Conservation (phyloP, 2,888 invertebrate species). For the Plagodis pulveraria region DNA sequence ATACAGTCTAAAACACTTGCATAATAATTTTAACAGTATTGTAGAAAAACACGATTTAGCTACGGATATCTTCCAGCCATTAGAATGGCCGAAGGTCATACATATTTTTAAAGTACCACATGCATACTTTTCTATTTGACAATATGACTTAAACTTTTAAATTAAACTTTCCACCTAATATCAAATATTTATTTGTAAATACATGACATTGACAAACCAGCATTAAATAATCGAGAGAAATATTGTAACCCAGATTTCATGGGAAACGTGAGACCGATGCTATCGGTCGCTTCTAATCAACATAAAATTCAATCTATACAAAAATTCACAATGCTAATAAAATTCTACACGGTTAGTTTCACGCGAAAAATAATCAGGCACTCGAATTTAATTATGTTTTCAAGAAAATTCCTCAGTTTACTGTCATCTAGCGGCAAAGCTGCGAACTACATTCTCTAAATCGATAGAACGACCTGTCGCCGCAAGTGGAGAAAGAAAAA, state of each 20-base stretch:
- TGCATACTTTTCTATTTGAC: too few species aligned
- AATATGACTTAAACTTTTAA: too few species aligned
- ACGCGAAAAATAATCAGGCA: constrained; percentile 40
- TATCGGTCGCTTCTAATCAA: constrained; percentile 63
- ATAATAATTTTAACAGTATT: too few species aligned
- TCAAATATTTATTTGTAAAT: too few species aligned
- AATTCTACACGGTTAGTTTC: constrained; percentile 63
- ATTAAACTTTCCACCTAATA: too few species aligned
- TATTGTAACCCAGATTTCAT: constrained; percentile 12
- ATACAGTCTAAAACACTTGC: too few species aligned
- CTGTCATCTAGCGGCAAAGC: constrained; percentile 59
- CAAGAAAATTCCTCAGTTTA: constrained; percentile 24
- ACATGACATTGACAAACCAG: background rate
- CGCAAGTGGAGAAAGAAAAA: constrained; percentile 49
- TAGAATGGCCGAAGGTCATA: too few species aligned
- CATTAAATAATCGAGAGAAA: constrained; percentile 13
- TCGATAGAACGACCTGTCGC: constrained; percentile 54
- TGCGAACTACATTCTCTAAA: constrained; percentile 46
- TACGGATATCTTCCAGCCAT: too few species aligned
- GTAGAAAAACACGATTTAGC: too few species aligned
- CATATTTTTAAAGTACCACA: too few species aligned
- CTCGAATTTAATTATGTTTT: constrained; percentile 32
- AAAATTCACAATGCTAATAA: constrained; percentile 59
- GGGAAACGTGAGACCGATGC: constrained; percentile 23
- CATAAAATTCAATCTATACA: constrained; percentile 53